These are phyloP conservation scores for Polydesmus complanatus DNA, from an alignment of 2,888 invertebrate genomes.

Conservation along the genomic window DNA sequence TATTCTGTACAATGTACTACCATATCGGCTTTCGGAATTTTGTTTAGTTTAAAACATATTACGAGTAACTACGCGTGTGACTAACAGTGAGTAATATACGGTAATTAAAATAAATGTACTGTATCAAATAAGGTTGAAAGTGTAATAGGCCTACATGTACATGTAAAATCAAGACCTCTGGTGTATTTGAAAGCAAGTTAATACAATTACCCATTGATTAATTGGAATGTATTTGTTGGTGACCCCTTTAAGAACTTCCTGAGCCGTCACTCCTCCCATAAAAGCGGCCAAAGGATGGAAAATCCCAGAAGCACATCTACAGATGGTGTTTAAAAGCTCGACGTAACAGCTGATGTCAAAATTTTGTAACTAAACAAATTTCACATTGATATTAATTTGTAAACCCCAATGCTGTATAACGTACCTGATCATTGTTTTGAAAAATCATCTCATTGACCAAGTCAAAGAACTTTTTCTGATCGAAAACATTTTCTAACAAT, in stretches of 20 bases:
- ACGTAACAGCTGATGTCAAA: background rate
- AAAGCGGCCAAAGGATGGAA: constrained; percentile 4
- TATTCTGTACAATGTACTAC: too few relatives aligned
- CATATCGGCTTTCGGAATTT: too few relatives aligned
- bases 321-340: background rate
- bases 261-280: constrained; percentile 33
- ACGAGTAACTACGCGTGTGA: too few relatives aligned
- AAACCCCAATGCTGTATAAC: too few relatives aligned
- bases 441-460: background rate
- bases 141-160: too few relatives aligned
- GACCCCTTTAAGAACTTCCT: constrained; percentile 33
- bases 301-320: constrained; percentile 3
- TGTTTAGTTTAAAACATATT: background rate
- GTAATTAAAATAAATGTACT: too few relatives aligned
- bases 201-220: constrained; percentile 27
- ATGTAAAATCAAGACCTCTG: too few relatives aligned
- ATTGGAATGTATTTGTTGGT: constrained; percentile 34
- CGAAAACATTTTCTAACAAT: background rate
- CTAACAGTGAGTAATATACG: too few relatives aligned
- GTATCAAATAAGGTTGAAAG: too few relatives aligned
- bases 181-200: background rate
- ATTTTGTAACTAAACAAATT: background rate
- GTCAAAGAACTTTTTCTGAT: constrained; percentile 1
- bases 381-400: background rate
- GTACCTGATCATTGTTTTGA: too few relatives aligned